phyloP scores from a whole-genome alignment of 2,888 invertebrate genomes.

The Cheilosia variabilis region DNA sequence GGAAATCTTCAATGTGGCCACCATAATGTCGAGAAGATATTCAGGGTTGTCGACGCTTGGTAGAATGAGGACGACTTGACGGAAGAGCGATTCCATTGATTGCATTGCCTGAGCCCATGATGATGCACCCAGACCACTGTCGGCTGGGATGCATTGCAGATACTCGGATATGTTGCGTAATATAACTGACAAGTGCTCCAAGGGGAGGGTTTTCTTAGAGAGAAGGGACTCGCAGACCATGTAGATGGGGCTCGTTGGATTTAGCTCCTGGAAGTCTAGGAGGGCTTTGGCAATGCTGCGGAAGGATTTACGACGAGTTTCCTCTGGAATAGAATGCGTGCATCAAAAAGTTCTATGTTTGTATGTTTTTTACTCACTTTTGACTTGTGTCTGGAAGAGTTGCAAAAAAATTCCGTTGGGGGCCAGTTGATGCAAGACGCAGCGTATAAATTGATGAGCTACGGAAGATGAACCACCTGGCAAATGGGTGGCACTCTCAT shows the following conservation, averaged over 20 bases:
- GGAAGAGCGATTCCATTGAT: conserved; percentile 94
- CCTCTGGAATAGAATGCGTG: conserved; percentile 77
- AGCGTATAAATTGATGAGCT: conserved; percentile 98
- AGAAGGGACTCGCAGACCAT: conserved; percentile 90
- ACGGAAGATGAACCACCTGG: conserved; percentile 98
- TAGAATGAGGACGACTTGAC: conserved; percentile 89
- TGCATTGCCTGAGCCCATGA: conserved; percentile 92
- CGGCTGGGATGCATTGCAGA: conserved; percentile 94
- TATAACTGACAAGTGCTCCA: conserved; percentile 90
- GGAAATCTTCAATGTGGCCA: conserved; percentile 92
- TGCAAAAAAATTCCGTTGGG: conserved; percentile 98
- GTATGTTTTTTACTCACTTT: conserved; percentile 85
- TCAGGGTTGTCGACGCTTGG: conserved; percentile 89
- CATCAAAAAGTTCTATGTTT: neutral
- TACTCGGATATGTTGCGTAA: conserved; percentile 97
- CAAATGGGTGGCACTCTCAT: conserved; percentile 92
- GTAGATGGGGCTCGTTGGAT: conserved; percentile 96
- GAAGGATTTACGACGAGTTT: conserved; percentile 91
- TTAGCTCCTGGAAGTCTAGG: conserved; percentile 97
- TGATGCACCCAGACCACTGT: conserved; percentile 88
- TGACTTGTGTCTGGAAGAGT: conserved; percentile 95
- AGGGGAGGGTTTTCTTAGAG: conserved; percentile 89
- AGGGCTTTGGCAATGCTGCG: conserved; percentile 96
- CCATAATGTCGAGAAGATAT: conserved; percentile 90
- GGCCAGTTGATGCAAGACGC: conserved; percentile 97